Percentiles rank a stretch among this genome's conserved stretches.
These are phyloP conservation scores for Pterostichus niger DNA, from an alignment of 2,888 invertebrate genomes.

Conservation along the genomic window DNA sequence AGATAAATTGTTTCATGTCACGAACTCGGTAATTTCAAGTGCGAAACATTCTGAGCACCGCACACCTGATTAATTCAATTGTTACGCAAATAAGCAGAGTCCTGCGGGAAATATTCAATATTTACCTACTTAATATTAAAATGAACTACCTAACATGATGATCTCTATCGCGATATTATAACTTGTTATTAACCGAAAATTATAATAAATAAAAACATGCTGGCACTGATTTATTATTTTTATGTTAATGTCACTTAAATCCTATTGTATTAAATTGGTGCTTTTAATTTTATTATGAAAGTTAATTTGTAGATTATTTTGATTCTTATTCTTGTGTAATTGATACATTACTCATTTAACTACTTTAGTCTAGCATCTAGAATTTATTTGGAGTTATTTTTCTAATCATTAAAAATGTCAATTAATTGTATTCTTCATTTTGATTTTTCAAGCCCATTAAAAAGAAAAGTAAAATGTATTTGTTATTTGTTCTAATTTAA, in stretches of 20 bases:
- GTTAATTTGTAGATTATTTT: no score
- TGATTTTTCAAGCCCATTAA: no score
- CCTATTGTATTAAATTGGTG: no score
- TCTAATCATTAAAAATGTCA: no score
- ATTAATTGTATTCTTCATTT: no score
- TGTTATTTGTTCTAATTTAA: no score
- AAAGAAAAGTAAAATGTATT: no score
- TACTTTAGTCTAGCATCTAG: no score
- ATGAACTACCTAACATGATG: background rate
- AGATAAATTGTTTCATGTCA: slow-evolving; percentile 63
- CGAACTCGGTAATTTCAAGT: slow-evolving; percentile 61
- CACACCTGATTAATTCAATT: slow-evolving; percentile 58
- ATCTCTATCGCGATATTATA: slow-evolving; percentile 5
- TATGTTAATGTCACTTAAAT: background rate
- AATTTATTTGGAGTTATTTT: no score
- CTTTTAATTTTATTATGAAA: no score
- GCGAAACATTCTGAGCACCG: slow-evolving; percentile 44
- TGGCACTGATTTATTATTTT: background rate
- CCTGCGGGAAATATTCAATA: slow-evolving; percentile 38
- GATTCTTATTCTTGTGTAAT: no score
- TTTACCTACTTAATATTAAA: slow-evolving; percentile 33
- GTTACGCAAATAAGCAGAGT: slow-evolving; percentile 35
- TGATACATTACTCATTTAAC: no score
- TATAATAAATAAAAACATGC: slow-evolving; percentile 16
- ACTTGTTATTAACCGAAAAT: slow-evolving; percentile 14